Percentiles rank a stretch among this genome's conserved stretches.
phyloP scores from a whole-genome alignment of 1,140 invertebrate genomes.

The Riptortus pedestris region DNA sequence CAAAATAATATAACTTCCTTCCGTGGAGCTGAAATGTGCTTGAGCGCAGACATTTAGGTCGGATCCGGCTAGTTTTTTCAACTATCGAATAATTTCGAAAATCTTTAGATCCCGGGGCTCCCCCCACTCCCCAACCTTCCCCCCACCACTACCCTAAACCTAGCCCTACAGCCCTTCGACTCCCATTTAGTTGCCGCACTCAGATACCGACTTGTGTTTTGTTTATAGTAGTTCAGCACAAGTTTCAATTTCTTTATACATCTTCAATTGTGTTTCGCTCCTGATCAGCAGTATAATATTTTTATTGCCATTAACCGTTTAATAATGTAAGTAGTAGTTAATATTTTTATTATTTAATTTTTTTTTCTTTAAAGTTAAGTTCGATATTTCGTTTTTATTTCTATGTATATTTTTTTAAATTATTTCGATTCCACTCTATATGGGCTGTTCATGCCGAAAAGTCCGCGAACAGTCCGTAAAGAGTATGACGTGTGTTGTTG shows the following conservation, averaged over 20 bases:
- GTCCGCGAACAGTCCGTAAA: no score
- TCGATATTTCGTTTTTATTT: neutral
- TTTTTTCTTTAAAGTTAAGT: neutral
- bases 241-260: slow-evolving; percentile 30
- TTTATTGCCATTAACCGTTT: slow-evolving; percentile 23
- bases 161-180: slow-evolving; percentile 31
- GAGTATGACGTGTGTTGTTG: no score
- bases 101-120: slow-evolving; percentile 1
- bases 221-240: slow-evolving; percentile 34
- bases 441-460: no score
- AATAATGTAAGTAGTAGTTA: slow-evolving; percentile 14
- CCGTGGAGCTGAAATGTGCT: neutral
- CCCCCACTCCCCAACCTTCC: neutral
- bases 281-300: slow-evolving; percentile 25
- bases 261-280: slow-evolving; percentile 27
- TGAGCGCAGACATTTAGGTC: no score
- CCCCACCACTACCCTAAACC: slow-evolving; percentile 8
- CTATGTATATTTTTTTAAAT: neutral
- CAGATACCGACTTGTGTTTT: slow-evolving; percentile 39
- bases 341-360: neutral
- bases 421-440: no score
- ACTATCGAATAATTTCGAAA: neutral
- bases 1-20: no score
- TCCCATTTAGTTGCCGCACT: slow-evolving; percentile 47
- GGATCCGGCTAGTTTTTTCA: no score